A percentile compares a stretch with the other conserved stretches of the same genome.
phyloP scores from a whole-genome alignment of 2,888 invertebrate species.

The Dorcus hopei region DNA sequence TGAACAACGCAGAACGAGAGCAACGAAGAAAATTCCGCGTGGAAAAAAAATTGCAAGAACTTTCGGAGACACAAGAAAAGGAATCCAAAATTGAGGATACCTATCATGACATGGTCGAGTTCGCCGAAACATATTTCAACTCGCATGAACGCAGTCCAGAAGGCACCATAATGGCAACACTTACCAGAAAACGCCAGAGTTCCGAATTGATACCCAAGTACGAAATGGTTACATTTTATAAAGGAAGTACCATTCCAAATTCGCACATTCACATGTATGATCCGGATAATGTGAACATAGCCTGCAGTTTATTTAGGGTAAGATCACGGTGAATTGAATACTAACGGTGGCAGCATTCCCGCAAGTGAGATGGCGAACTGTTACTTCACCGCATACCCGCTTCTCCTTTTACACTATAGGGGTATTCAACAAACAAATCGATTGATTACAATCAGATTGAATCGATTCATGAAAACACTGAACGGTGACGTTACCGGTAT shows the following conservation, averaged over 20 bases:
- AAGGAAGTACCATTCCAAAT: constrained; percentile 83
- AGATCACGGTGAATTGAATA: constrained; percentile 38
- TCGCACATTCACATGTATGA: constrained; percentile 95
- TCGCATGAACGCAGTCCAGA: constrained; percentile 82
- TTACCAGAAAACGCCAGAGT: constrained; percentile 76
- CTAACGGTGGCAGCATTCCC: no score
- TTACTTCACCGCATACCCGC: no score
- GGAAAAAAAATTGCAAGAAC: constrained; percentile 79
- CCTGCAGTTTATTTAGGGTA: constrained; percentile 87
- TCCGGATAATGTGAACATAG: constrained; percentile 87
- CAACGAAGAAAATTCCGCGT: constrained; percentile 81
- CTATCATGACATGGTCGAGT: constrained; percentile 82
- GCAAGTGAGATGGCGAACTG: no score
- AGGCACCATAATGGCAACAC: constrained; percentile 82
- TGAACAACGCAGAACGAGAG: constrained; percentile 61
- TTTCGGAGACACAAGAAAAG: constrained; percentile 60
- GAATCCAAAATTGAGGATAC: constrained; percentile 57
- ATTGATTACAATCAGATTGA: no score
- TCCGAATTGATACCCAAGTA: constrained; percentile 81
- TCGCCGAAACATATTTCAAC: constrained; percentile 92
- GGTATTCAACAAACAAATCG: no score
- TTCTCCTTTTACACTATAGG: no score
- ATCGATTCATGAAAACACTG: no score
- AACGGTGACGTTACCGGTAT: no score
- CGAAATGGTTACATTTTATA: constrained; percentile 89